These are phyloP conservation scores for Aleiodes sp. DNA, from an alignment of 1,140 invertebrate genomes.

Conservation along the genomic window DNA sequence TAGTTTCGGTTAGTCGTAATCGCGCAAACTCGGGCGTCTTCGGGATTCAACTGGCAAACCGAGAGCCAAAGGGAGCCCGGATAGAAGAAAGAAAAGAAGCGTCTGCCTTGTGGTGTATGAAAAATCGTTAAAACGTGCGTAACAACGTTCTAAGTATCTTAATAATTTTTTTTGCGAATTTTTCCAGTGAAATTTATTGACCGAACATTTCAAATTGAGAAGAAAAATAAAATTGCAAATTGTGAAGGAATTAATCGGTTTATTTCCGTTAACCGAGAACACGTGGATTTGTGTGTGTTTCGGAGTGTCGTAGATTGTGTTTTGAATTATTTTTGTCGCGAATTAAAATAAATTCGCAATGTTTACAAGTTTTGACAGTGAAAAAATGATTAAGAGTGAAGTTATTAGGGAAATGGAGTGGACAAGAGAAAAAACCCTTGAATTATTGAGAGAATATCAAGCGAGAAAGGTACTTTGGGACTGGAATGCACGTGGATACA, in stretches of 20 bases:
- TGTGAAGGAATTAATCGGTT: no score
- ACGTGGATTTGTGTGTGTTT: not conserved
- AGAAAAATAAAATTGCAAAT: no score
- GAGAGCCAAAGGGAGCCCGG: constrained; percentile 21
- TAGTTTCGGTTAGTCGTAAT: not conserved
- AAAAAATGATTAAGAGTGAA: not conserved
- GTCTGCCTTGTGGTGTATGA: constrained; percentile 35
- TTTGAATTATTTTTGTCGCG: not conserved
- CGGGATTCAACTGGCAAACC: constrained; percentile 45
- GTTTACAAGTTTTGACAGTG: not conserved
- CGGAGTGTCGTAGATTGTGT: not conserved
- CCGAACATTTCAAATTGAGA: not conserved
- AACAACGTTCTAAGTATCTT: constrained; percentile 19
- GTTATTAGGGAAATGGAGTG: constrained; percentile 62
- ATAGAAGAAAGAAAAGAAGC: constrained; percentile 45
- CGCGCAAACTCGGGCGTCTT: constrained; percentile 50
- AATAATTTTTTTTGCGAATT: not conserved
- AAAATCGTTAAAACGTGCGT: constrained; percentile 55
- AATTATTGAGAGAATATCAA: constrained; percentile 64
- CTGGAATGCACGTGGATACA: constrained; percentile 62
- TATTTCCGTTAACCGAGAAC: no score
- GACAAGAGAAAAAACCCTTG: constrained; percentile 64
- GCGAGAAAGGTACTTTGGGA: constrained; percentile 65
- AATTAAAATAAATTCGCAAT: not conserved
- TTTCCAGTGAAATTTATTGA: not conserved